These are phyloP conservation scores for Procavia capensis DNA, from an alignment of 2,113 vertebrate genomes.

Conservation along the genomic window DNA sequence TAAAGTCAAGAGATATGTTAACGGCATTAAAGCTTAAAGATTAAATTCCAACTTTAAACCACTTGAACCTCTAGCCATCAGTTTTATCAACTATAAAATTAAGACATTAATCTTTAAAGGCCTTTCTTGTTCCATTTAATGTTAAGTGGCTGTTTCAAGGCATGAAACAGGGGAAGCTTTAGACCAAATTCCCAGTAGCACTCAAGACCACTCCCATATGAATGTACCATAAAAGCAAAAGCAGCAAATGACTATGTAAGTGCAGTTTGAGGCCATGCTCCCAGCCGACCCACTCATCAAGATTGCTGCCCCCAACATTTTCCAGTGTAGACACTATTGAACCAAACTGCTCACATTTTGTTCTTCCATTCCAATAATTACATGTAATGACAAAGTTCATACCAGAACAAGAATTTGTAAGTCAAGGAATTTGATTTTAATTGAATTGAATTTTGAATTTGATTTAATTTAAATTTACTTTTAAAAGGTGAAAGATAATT, in stretches of 20 bases:
- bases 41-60: slow-evolving; percentile 1
- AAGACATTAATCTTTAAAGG: background rate
- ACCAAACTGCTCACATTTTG: background rate
- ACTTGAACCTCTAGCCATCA: background rate
- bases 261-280: background rate
- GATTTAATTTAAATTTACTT: no score
- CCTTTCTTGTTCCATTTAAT: slow-evolving; percentile 26
- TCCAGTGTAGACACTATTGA: background rate
- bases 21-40: background rate
- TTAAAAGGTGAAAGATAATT: background rate
- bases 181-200: background rate
- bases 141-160: background rate
- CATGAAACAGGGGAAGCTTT: background rate
- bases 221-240: background rate
- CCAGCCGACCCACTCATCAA: background rate
- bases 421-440: background rate
- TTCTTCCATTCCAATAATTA: background rate
- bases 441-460: no score
- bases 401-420: background rate
- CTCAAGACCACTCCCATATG: background rate
- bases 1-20: slow-evolving; percentile 24
- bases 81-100: background rate
- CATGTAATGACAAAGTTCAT: background rate
- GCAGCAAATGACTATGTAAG: no score
- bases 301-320: background rate